Evolutionary conservation across 2,797 vertebrate species (phyloP), one percentile per base, ranked within the genome.

Genomic region (Enteromius trimaculatus): DNA sequence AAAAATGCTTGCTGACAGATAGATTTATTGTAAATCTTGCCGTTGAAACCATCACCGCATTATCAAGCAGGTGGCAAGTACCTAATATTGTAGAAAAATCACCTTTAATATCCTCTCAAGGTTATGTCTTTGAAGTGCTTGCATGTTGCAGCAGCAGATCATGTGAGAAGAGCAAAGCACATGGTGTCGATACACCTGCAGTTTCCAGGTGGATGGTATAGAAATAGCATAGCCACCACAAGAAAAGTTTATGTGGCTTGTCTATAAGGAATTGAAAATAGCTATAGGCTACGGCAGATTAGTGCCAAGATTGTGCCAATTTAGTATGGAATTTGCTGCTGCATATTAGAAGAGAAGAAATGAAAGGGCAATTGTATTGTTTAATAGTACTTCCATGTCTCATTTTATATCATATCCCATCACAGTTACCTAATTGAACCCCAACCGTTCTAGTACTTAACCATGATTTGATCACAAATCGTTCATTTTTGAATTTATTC

Each of bases 21-120:
- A 29, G 17, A 42, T 81, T 21, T 34, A 44, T 6, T 11, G 26
- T 26, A 49, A 10, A 82, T 77, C 26, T 44, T 77, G 23, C 29
- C 69, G 81, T 51, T 42, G 8, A 68, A 77, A 83, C 60, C 81
- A 64, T 39, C 13, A n/a, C 26, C 3, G 23, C 26, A 77, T 64
- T 49, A 49, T 70, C 37, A 83, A 60, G 37, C 58, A 77, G 13
- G 17, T 49, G 49, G 49, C 49, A 58, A 31, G 72, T 49, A 31
- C 37, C 26, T 83, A 39, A 58, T 68, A 70, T 64, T 70, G 21
- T 62, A 60, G 53, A 69, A 83, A 65, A 70, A 69, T 70, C 6
- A 0, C 65, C n/a, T 83, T 78, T 71, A 78, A 53, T 42, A 62
- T 79, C 39, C 51, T 78, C 76, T 83, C 55, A 71, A 79, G 82